Base-by-base conservation (phyloP, 2,113 vertebrate genomes). In the Elachura formosa region DNA sequence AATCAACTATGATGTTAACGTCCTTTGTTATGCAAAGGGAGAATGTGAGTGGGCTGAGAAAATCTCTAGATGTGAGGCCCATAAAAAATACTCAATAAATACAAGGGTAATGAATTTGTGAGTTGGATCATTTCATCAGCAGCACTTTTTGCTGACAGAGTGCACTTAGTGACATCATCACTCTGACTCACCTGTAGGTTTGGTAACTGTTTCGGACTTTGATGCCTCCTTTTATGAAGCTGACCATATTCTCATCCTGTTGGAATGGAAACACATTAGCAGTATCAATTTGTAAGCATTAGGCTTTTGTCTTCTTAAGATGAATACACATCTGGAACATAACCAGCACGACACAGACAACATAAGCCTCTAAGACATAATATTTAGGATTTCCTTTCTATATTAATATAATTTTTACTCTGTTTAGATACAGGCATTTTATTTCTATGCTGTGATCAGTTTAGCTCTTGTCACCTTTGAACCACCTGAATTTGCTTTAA, bases 211-310 rank as follows among this genome's bases (percentile, higher is more conserved):
- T 99, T 89, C 99, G 98, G 94, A 99, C 99, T 98, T 99, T 99
- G 97, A 99, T 99, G 95, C 99, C 99, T 4, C 99, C 99, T 98
- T 99, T 99, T 96, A 99, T 99, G 96, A 99, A 99, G 97, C 98
- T 99, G 95, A 99, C 99, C 99, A 99, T 99, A 97, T 99, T 99
- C 97, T 99, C 99, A 95, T 99, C 99, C 99, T 99, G 95, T 79
- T 83, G 84, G 78, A 94, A 95, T 67, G 66, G 91, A 84, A 97
- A 79, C 33, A 85, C 24, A 80, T 67, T 20, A 82, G 34, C 61
- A 55, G 9, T 14, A 67, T 14, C 46, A 74, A 68, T 59, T 61
- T 72, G 6, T 18, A 46, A 82, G 31, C 48, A 79, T 38, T 73
- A 73, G 41, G 18, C 34, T 90, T 87, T 91, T 83, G 31, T 49